Conservation (phyloP, 1,140 invertebrate species). For the Olivierus martensii region DNA sequence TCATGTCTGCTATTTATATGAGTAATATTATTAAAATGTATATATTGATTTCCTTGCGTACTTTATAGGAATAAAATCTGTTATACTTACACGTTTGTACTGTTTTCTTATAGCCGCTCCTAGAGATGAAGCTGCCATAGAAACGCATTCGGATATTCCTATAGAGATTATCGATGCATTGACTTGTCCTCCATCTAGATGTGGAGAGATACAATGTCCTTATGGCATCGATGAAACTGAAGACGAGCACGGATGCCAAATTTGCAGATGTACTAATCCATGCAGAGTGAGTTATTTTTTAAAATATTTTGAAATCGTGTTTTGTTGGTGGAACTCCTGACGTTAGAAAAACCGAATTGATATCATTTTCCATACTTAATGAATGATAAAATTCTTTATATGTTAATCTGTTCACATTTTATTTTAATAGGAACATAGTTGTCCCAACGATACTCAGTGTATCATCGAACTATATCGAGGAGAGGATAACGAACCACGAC, state of each 20-base stretch:
- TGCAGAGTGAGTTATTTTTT: conserved; percentile 33
- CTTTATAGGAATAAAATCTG: too few species aligned
- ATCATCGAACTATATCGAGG: conserved; percentile 38
- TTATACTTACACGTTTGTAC: too few species aligned
- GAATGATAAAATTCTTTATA: too few species aligned
- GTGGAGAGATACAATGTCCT: conserved; percentile 40
- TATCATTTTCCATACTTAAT: too few species aligned
- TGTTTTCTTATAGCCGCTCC: background rate
- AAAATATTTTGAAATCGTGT: background rate
- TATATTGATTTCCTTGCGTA: too few species aligned
- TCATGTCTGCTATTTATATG: too few species aligned
- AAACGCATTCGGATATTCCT: background rate
- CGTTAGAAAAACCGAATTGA: background rate
- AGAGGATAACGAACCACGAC: conserved; percentile 16
- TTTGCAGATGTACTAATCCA: conserved; percentile 60
- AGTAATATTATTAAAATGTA: too few species aligned
- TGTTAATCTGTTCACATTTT: too few species aligned
- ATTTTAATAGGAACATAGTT: conserved; percentile 30
- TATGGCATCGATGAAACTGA: conserved; percentile 60
- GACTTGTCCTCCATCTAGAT: conserved; percentile 18
- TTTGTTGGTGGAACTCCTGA: conserved; percentile 4
- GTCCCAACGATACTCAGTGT: conserved; percentile 48
- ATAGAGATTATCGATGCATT: background rate
- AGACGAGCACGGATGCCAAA: conserved; percentile 42
- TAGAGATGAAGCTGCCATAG: background rate